Conservation (phyloP, 2,797 vertebrate species). For the Erethizon dorsatum region DNA sequence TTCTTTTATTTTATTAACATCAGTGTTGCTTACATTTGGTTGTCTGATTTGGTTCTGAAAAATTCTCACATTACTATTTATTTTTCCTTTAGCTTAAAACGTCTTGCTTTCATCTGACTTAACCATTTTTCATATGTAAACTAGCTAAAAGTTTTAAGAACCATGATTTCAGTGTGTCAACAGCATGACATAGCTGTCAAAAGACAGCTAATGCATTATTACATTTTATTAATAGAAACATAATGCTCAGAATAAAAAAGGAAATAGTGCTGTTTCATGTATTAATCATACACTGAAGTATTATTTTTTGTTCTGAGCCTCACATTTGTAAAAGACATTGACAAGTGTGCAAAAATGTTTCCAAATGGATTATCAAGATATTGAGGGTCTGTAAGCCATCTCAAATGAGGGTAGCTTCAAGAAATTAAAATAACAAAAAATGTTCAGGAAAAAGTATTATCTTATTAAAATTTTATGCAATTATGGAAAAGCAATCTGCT, state of each 20-base stretch:
- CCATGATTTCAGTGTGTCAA: constrained; percentile 49
- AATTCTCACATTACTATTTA: constrained; percentile 12
- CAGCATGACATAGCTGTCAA: constrained; percentile 65
- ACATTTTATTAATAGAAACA: constrained; percentile 63
- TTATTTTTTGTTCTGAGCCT: constrained; percentile 41
- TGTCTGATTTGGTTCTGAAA: constrained; percentile 35
- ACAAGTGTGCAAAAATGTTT: constrained; percentile 27
- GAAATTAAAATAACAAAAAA: constrained; percentile 30
- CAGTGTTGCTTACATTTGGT: constrained; percentile 17
- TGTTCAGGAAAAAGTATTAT: neutral
- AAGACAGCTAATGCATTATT: constrained; percentile 64
- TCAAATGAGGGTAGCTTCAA: constrained; percentile 13
- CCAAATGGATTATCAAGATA: constrained; percentile 16
- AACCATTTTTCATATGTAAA: constrained; percentile 59
- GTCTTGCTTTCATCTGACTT: constrained; percentile 51
- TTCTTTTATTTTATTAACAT: neutral
- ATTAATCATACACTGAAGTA: constrained; percentile 25
- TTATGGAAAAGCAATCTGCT: neutral
- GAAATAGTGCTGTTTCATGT: constrained; percentile 14
- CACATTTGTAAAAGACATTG: neutral
- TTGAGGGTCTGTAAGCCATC: neutral
- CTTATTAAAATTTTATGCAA: neutral
- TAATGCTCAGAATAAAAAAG: constrained; percentile 10
- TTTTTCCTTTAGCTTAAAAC: neutral
- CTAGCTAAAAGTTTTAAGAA: constrained; percentile 56